Evolutionary conservation across 1,140 invertebrate genomes (phyloP).

Genomic region (Daktulosphaira vitifoliae): DNA sequence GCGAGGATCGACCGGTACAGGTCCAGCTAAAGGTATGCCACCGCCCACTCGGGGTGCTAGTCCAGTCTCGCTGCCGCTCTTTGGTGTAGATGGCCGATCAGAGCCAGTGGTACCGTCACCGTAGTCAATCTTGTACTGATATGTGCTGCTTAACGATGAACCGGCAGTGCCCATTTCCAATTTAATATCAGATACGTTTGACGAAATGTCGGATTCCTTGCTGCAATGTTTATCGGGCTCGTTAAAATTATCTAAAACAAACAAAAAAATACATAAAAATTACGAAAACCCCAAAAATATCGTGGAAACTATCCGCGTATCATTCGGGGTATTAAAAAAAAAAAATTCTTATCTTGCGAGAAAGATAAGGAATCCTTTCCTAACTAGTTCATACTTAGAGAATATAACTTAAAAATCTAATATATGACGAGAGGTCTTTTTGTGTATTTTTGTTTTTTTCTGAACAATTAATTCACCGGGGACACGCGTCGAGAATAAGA

Average conservation of each 20-base stretch:
- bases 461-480: too few relatives aligned
- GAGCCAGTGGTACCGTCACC: neutral
- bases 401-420: too few relatives aligned
- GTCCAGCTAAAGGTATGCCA: conserved; percentile 62
- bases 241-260: conserved; percentile 44
- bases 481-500: too few relatives aligned
- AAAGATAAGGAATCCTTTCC: too few relatives aligned
- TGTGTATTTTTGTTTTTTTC: too few relatives aligned
- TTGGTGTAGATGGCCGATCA: neutral
- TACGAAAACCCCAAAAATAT: too few relatives aligned
- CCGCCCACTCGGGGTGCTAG: conserved; percentile 41
- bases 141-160: conserved; percentile 62
- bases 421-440: too few relatives aligned
- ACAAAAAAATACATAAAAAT: neutral
- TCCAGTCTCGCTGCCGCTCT: conserved; percentile 45
- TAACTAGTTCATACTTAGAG: too few relatives aligned
- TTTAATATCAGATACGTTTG: conserved; percentile 84
- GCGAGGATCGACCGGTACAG: conserved; percentile 54
- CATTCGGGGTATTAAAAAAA: too few relatives aligned
- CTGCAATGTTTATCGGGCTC: conserved; percentile 65
- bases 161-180: conserved; percentile 69
- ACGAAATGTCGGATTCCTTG: conserved; percentile 77
- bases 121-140: conserved; percentile 40
- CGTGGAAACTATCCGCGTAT: too few relatives aligned
- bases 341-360: too few relatives aligned